These are phyloP conservation scores for Pseudachorutes palmiensis DNA, from an alignment of 1,140 invertebrate species.

Conservation along the genomic window DNA sequence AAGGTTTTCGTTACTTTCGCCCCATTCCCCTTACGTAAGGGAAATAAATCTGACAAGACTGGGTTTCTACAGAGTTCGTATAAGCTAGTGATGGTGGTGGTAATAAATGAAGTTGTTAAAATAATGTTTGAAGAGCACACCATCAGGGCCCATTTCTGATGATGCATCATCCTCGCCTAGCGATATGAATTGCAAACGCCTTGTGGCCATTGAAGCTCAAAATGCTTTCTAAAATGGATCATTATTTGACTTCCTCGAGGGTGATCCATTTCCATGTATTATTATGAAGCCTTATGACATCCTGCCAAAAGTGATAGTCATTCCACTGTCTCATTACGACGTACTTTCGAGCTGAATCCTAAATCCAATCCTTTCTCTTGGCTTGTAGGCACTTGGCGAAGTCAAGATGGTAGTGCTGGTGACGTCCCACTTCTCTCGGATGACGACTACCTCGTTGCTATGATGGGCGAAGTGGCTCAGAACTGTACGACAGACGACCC, in stretches of 20 bases:
- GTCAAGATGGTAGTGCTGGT: background rate
- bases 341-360: too few relatives aligned
- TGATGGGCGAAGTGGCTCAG: background rate
- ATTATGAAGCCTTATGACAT: too few relatives aligned
- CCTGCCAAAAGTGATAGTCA: too few relatives aligned
- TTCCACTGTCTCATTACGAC: too few relatives aligned
- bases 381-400: background rate
- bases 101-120: background rate
- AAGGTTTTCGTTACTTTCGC: too few relatives aligned
- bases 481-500: background rate
- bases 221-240: too few relatives aligned
- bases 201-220: too few relatives aligned
- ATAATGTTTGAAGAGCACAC: background rate
- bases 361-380: background rate
- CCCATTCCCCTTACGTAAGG: background rate
- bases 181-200: background rate
- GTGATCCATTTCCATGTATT: too few relatives aligned
- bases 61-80: too few relatives aligned
- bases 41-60: slow-evolving; percentile 2
- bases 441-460: background rate
- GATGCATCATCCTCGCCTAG: background rate
- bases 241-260: too few relatives aligned
- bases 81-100: background rate
- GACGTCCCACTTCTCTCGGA: background rate
- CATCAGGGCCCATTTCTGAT: too few relatives aligned